A percentile compares a stretch with the other conserved stretches of the same genome.
These are phyloP conservation scores for Peucedramus taeniatus DNA, from an alignment of 2,113 vertebrate genomes.

Conservation along the genomic window DNA sequence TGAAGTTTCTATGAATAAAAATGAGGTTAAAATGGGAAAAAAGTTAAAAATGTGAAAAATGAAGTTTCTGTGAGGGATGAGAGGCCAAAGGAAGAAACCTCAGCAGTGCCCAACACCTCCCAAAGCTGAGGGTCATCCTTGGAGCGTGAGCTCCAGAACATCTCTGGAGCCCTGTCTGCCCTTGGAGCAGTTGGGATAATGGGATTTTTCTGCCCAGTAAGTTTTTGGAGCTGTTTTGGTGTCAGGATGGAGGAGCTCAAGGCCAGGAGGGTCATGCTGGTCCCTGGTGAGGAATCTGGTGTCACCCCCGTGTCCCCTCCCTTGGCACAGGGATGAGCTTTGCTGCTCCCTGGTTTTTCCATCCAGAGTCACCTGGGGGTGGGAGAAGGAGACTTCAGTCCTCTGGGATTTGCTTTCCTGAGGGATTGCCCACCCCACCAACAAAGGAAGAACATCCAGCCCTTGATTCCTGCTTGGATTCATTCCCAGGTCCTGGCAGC, in stretches of 20 bases:
- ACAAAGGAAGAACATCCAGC: neutral
- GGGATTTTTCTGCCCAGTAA: fast-evolving
- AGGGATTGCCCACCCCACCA: neutral
- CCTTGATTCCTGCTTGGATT: neutral
- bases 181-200: neutral
- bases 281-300: neutral
- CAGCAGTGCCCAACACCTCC: neutral
- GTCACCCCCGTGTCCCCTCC: fast-evolving
- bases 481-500: neutral
- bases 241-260: neutral
- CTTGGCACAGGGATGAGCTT: neutral
- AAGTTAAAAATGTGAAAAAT: neutral
- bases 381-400: neutral
- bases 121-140: neutral
- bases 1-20: too few species aligned
- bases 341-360: neutral
- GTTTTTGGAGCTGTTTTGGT: neutral
- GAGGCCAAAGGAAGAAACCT: neutral
- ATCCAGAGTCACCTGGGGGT: neutral
- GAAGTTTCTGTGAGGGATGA: neutral
- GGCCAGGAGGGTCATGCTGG: neutral
- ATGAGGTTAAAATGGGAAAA: too few species aligned
- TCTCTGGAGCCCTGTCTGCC: neutral
- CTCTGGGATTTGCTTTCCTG: neutral
- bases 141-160: neutral